Percentiles rank a stretch among this genome's conserved stretches.
These are phyloP conservation scores for Metaphire vulgaris DNA, from an alignment of 1,140 invertebrate species.

Conservation along the genomic window DNA sequence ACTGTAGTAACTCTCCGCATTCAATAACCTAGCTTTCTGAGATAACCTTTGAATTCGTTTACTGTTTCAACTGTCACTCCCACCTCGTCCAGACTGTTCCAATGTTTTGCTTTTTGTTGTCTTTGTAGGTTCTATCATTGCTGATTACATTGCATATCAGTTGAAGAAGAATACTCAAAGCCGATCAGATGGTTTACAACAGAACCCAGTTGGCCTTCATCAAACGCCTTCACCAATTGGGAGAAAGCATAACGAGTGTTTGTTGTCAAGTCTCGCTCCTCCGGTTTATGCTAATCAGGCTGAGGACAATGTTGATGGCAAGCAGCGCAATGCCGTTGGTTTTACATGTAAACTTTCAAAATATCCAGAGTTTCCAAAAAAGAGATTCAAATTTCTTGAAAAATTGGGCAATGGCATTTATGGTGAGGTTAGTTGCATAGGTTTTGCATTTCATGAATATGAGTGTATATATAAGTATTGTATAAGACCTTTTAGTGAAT, in stretches of 20 bases:
- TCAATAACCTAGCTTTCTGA: no score
- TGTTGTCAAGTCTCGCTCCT: neutral
- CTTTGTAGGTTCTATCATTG: neutral
- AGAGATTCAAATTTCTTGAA: conserved; percentile 68
- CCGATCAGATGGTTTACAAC: neutral
- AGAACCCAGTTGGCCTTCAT: neutral
- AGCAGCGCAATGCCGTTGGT: neutral
- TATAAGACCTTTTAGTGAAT: no score
- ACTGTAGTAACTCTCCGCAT: no score
- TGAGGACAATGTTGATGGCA: neutral
- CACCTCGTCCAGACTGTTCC: no score
- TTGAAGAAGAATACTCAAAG: neutral
- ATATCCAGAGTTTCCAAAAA: conserved; percentile 63
- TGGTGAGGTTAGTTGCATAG: conserved; percentile 66
- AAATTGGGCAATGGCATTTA: conserved; percentile 72
- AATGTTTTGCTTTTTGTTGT: no score
- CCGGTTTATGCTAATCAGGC: neutral
- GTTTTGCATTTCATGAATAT: no score
- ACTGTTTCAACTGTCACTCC: no score
- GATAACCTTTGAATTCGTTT: no score
- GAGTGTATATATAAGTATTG: no score
- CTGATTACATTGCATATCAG: neutral
- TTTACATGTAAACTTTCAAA: neutral
- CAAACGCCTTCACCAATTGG: neutral
- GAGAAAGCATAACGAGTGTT: neutral